These are phyloP conservation scores for Pollenia amentaria DNA, from an alignment of 2,888 invertebrate genomes.

Conservation along the genomic window DNA sequence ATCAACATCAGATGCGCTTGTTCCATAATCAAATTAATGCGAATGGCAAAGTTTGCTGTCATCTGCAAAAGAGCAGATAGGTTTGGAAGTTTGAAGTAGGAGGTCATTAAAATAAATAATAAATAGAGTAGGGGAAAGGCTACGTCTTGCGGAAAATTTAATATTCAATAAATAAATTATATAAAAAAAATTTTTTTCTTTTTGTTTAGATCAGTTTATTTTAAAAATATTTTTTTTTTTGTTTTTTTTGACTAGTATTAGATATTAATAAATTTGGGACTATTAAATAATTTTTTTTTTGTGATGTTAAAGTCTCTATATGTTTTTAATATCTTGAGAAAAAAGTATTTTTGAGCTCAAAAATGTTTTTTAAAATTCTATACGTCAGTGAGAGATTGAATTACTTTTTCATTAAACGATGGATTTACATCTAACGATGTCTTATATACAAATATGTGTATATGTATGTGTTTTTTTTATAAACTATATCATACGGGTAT, in stretches of 20 bases:
- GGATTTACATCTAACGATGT: conserved; percentile 19
- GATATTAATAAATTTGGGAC: conserved; percentile 66
- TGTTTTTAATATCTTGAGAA: conserved; percentile 61
- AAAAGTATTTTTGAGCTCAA: conserved; percentile 71
- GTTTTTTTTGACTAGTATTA: conserved; percentile 69
- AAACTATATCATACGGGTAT: conserved; percentile 12
- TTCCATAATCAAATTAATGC: no score
- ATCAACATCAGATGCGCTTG: no score
- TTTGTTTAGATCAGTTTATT: conserved; percentile 17
- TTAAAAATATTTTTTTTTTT: conserved; percentile 50
- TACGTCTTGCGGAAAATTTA: no score
- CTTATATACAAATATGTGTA: conserved; percentile 24
- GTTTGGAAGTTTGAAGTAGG: no score
- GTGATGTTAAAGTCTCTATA: conserved; percentile 35
- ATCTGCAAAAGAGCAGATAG: no score
- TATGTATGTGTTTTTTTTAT: not conserved
- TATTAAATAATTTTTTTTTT: conserved; percentile 49
- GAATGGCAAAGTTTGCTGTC: no score
- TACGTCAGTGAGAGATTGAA: conserved; percentile 47
- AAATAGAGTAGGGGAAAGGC: no score
- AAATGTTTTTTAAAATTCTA: conserved; percentile 52
- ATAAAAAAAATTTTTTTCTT: not conserved
- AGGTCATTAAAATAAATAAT: no score
- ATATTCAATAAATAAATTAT: no score
- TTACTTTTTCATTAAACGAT: not conserved